Evolutionary conservation across 2,888 invertebrate genomes (phyloP), one percentile per base, ranked within the genome.

Genomic region (Aphodius granarius): DNA sequence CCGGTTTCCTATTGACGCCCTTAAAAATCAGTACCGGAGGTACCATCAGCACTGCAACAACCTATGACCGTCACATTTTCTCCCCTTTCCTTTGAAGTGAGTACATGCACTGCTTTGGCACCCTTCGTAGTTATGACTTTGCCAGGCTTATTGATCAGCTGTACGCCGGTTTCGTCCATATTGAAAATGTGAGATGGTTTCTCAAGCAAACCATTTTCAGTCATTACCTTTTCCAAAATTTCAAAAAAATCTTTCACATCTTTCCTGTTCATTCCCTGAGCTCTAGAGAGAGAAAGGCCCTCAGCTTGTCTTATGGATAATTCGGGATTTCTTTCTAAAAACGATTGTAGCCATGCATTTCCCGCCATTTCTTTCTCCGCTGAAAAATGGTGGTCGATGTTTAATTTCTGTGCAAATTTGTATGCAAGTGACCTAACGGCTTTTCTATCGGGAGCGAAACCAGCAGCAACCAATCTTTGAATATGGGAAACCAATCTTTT

Each of bases 161-260:
- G 79, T 18, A 81, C 23, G 66, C 81, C 79, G 13, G 76, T 76
- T 63, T 81, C 80, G 72, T 80, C 80, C 73, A 80, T 75, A 75
- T 81, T 80, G 74, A 75, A 81, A 63, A 82, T 79, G 21, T 71
- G 73, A 19, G 72, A 71, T 20, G 81, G 82, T 74, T 81, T 81
- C 73, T 81, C 76, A 13, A 83, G 70, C 43, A 43, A 43, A 75
- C 79, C 71, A 79, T 82, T 80, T 76, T 80, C 74, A 18, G 43
- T 71, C 63, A 81, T 23, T 43, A 77, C 71, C 22, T 77, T 64
- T 63, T 19, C 16, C 22, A 81, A 75, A 18, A 80, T 66, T 15
- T 78, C 23, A 77, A 78, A 80, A 73, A 75, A 77, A 66, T 73
- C 19, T 71, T 43, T 71, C 6, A 79, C 76, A 72, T 77, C 78